These are phyloP conservation scores for Drosophila atroscutellata DNA, from an alignment of 2,888 invertebrate species.

Conservation along the genomic window DNA sequence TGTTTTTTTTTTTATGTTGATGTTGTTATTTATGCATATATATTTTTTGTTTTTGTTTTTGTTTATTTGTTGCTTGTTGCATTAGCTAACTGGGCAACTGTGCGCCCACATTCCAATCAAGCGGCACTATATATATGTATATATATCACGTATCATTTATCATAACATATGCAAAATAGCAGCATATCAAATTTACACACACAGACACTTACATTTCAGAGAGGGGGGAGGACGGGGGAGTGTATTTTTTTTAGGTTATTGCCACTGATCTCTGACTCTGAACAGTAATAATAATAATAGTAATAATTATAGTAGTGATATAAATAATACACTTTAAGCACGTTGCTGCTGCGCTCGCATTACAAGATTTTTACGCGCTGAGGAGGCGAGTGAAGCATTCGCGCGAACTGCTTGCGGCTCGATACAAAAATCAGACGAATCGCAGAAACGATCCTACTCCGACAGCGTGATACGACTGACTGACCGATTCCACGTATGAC, in stretches of 20 bases:
- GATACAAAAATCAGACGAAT: constrained; percentile 59
- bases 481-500: constrained; percentile 75
- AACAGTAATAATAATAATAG: constrained; percentile 17
- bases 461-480: constrained; percentile 85
- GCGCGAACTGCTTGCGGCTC: constrained; percentile 37
- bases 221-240: background rate
- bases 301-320: background rate
- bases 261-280: constrained; percentile 58
- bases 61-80: constrained; percentile 41
- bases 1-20: constrained; percentile 40
- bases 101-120: constrained; percentile 70
- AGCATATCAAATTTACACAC: constrained; percentile 58
- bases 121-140: constrained; percentile 44
- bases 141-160: constrained; percentile 60
- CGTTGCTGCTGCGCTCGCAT: constrained; percentile 49
- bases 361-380: constrained; percentile 58
- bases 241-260: constrained; percentile 37
- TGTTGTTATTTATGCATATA: constrained; percentile 24
- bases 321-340: constrained; percentile 30
- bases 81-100: constrained; percentile 50
- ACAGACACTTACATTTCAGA: constrained; percentile 30
- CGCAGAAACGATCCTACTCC: constrained; percentile 82
- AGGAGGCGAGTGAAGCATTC: constrained; percentile 30
- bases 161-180: constrained; percentile 63
- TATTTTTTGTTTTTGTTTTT: constrained; percentile 38